Conservation (phyloP, 2,888 invertebrate genomes). For the Ceratothoa steindachneri region DNA sequence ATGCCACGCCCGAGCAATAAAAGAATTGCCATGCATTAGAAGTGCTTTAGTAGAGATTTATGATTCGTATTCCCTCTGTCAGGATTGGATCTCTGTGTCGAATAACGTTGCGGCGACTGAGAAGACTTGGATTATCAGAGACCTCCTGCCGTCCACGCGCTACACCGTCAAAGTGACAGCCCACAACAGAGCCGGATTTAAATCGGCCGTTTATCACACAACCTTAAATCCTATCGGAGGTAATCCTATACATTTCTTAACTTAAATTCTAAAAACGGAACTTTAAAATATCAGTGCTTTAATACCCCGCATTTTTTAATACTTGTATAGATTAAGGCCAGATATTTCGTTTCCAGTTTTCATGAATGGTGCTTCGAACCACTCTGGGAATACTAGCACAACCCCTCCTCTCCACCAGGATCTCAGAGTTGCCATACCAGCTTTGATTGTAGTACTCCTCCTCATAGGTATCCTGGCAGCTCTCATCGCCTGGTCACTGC, state of each 20-base stretch:
- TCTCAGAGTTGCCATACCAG: slow-evolving; percentile 35
- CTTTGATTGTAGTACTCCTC: slow-evolving; percentile 34
- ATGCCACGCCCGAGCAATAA: too few species aligned
- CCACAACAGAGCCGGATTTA: slow-evolving; percentile 81
- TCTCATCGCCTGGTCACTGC: slow-evolving; percentile 33
- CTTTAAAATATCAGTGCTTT: not conserved
- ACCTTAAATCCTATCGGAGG: slow-evolving; percentile 67
- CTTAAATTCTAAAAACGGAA: not conserved
- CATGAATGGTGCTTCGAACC: not conserved
- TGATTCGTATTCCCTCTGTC: too few species aligned
- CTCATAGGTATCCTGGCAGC: slow-evolving; percentile 41
- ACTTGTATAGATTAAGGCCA: too few species aligned
- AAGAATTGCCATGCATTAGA: too few species aligned
- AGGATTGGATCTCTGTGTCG: slow-evolving; percentile 49
- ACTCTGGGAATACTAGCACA: not conserved
- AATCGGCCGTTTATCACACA: slow-evolving; percentile 75
- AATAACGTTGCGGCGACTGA: slow-evolving; percentile 49
- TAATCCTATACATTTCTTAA: too few species aligned
- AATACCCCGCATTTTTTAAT: too few species aligned
- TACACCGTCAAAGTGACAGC: slow-evolving; percentile 72
- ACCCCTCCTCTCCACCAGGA: slow-evolving; percentile 43
- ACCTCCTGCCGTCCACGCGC: slow-evolving; percentile 69
- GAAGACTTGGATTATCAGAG: slow-evolving; percentile 51
- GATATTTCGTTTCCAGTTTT: too few species aligned
- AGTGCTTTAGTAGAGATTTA: too few species aligned